Base-by-base conservation (phyloP, 2,888 invertebrate genomes). In the Melinopterus prodromus region DNA sequence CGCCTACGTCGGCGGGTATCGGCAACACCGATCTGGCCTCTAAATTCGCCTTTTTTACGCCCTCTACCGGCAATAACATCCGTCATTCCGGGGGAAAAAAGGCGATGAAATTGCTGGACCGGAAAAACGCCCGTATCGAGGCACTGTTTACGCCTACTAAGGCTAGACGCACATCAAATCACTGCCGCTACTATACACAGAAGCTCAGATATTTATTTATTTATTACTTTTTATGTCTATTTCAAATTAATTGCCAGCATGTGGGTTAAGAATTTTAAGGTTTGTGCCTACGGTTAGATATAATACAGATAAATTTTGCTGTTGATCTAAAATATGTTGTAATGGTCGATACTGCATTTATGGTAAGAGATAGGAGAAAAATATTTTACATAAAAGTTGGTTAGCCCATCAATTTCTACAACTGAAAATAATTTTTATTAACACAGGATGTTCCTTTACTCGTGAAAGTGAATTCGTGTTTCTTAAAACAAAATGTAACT, bases 1-100 rank as follows among this genome's bases (percentile, higher is more conserved):
- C 53, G 53, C 53, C 53, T 53, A 53, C 53, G 53, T 53, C 53
- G 53, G 12, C 53, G 53, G 53, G 53, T 53, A 53, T 53, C 53
- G 53, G 53, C 53, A 26, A 12, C 53, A 12, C 53, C n/a, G 36
- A 72, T 72, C 72, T 72, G 72, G 36, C 14, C 35, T 72, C 72
- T 72, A 72, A 72, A 72, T 72, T 72, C 72, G 72, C 35, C 35
- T 72, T 72, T 26, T 72, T 72, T 72, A 72, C 72, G 72, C 72
- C 72, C 72, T 72, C 72, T 36, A 53, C 53, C 53, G 53, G 53
- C 35, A 72, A 72, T 72, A 72, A 72, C 36, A 72, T 72, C 36
- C 36, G 72, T 72, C 72, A 72, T n/a, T 16, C 35, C 35, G 26
- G 16, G n/a, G 72, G 14, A 72, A 72, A 72, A 53, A 53, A 53